These are phyloP conservation scores for Caenorhabditis parvicauda DNA, from an alignment of 2,888 invertebrate genomes.

Conservation along the genomic window DNA sequence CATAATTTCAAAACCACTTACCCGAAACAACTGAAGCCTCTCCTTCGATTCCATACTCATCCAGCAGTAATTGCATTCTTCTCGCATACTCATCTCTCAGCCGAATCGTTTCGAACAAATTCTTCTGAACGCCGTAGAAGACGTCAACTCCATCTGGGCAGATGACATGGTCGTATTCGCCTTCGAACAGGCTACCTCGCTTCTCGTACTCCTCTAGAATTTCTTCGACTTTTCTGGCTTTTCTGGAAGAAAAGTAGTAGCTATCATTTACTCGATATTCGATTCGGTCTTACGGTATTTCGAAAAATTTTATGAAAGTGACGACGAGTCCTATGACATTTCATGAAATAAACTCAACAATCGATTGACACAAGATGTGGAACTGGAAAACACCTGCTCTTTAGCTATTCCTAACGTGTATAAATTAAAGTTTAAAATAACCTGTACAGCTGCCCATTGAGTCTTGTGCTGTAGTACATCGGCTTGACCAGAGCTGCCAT, in stretches of 20 bases:
- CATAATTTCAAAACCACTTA: too few species aligned
- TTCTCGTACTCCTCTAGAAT: slow-evolving; percentile 34
- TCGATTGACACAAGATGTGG: not conserved
- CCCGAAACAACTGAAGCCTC: slow-evolving; percentile 52
- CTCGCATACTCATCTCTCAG: slow-evolving; percentile 37
- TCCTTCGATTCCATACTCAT: slow-evolving; percentile 52
- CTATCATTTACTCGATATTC: too few species aligned
- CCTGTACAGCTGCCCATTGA: slow-evolving; percentile 60
- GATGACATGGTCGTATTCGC: slow-evolving; percentile 24
- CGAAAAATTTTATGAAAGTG: not conserved
- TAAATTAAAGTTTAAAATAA: slow-evolving; percentile 7
- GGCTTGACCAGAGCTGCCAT: slow-evolving; percentile 40
- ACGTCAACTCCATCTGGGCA: slow-evolving; percentile 30
- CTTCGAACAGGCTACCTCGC: slow-evolving; percentile 24
- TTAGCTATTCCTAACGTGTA: not conserved
- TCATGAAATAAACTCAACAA: not conserved
- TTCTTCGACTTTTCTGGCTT: slow-evolving; percentile 43
- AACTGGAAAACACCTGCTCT: not conserved
- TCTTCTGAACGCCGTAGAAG: slow-evolving; percentile 19
- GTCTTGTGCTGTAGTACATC: slow-evolving; percentile 52
- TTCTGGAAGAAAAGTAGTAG: slow-evolving; percentile 15
- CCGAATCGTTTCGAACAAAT: slow-evolving; percentile 7
- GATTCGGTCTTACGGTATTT: not conserved
- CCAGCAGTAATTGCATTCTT: slow-evolving; percentile 45
- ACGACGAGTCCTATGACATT: too few species aligned